These are phyloP conservation scores for Procambarus clarkii DNA, from an alignment of 1,140 invertebrate species.

Conservation along the genomic window DNA sequence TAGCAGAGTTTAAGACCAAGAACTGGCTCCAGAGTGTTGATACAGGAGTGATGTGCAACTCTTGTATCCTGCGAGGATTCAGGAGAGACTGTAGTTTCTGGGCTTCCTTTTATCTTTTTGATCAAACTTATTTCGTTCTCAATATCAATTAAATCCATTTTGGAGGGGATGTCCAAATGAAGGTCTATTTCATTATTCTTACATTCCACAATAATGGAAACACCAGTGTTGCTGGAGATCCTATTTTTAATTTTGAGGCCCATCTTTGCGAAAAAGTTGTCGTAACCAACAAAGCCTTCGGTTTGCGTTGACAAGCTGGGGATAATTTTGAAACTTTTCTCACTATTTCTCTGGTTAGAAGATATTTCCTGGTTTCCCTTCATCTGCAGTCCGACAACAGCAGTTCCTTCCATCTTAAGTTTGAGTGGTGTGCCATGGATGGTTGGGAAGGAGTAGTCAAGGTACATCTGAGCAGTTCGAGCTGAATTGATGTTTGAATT, in stretches of 20 bases:
- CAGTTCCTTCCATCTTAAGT: slow-evolving; percentile 9
- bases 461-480: not conserved
- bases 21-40: slow-evolving; percentile 13
- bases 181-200: slow-evolving; percentile 2
- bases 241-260: slow-evolving; percentile 26
- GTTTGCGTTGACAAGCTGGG: slow-evolving; percentile 31
- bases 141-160: slow-evolving; percentile 33
- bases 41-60: not conserved
- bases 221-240: slow-evolving; percentile 27
- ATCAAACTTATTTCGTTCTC: slow-evolving; percentile 29
- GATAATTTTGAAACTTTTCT: not conserved
- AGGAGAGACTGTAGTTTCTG: slow-evolving; percentile 28
- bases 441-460: slow-evolving; percentile 48
- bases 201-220: not conserved
- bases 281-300: slow-evolving; percentile 46
- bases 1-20: slow-evolving; percentile 47
- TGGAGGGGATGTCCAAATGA: slow-evolving; percentile 7
- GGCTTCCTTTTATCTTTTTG: not conserved
- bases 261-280: not conserved
- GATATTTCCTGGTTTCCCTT: not conserved
- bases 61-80: slow-evolving; percentile 39
- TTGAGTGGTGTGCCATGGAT: slow-evolving; percentile 48
- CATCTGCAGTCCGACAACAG: slow-evolving; percentile 33
- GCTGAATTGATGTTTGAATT: slow-evolving; percentile 22
- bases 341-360: not conserved